Base-by-base conservation (phyloP, 2,888 invertebrate genomes). In the Caprella mutica region DNA sequence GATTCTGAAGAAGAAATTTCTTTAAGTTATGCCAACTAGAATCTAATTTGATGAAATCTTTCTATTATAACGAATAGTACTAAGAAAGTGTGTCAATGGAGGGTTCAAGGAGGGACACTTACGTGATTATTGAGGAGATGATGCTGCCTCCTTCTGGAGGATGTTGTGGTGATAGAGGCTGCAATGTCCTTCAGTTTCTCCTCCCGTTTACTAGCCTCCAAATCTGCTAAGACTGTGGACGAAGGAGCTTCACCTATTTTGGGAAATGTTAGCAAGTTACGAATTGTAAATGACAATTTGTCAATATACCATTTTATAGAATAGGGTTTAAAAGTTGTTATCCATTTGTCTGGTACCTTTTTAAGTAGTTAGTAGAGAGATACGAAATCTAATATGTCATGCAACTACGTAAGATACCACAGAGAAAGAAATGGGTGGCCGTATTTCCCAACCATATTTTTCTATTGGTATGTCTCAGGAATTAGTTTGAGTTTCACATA, bases 151-250 rank as follows among this genome's bases (percentile, higher is more conserved):
- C 48, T n/a, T 5, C 48, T 21, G 33, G 46, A 66, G 81, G 48
- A 73, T 23, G 86, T 84, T 68, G 84, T 77, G 12, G 87, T 87
- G 67, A 87, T 78, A 19, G 86, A 86, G 52, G 85, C 86, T 3
- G 87, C 86, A 67, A 88, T 86, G 71, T 87, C 86, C 65, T 86
- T 81, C 65, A 87, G 76, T 69, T 86, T 83, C 69, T 85, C 86
- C 70, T 81, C 81, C 26, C 81, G 76, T 60, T 79, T 77, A 50
- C 73, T 72, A 60, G 77, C 76, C 40, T 66, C 68, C 30, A 70
- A 68, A 56, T 63, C 63, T 5, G 63, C 43, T 14, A 63, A 27
- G 9, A 58, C 42, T 26, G 53, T 43, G 23, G 52, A 48, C 29
- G 56, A 40, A 5, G 59, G 50, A 29, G 60, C 44, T 40, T 63